Evolutionary conservation across 2,113 vertebrate species (phyloP).

Genomic region (Daboia siamensis): DNA sequence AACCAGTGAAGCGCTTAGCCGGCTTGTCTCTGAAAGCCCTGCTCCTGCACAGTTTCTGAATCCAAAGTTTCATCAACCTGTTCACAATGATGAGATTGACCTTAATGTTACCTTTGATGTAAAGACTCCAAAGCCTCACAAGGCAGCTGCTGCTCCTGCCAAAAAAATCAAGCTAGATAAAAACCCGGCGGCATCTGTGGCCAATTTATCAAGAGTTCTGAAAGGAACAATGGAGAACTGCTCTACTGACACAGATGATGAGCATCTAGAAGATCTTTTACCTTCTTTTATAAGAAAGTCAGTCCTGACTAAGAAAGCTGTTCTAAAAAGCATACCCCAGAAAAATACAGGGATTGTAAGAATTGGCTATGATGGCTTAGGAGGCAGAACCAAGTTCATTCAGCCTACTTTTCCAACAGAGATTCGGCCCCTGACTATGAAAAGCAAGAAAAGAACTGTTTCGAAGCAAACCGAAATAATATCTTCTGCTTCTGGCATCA

Average conservation of each 20-base stretch:
- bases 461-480: slow-evolving; percentile 7
- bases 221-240: slow-evolving; percentile 57
- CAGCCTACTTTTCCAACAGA: slow-evolving; percentile 70
- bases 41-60: slow-evolving; percentile 78
- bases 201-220: slow-evolving; percentile 50
- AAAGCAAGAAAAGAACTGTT: slow-evolving; percentile 52
- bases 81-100: slow-evolving; percentile 76
- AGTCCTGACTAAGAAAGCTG: slow-evolving; percentile 79
- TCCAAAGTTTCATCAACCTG: slow-evolving; percentile 72
- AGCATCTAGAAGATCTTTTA: slow-evolving; percentile 62
- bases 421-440: slow-evolving; percentile 60
- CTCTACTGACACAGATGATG: slow-evolving; percentile 68
- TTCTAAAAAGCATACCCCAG: slow-evolving; percentile 68
- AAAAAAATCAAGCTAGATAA: slow-evolving; percentile 83
- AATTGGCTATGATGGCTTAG: slow-evolving; percentile 89
- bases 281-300: slow-evolving; percentile 86
- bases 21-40: slow-evolving; percentile 91
- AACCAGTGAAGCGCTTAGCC: slow-evolving; percentile 85
- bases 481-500: slow-evolving; percentile 16
- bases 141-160: slow-evolving; percentile 33
- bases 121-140: slow-evolving; percentile 79
- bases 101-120: slow-evolving; percentile 83
- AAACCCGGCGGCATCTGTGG: slow-evolving; percentile 58
- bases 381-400: slow-evolving; percentile 92
- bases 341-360: slow-evolving; percentile 73